These are phyloP conservation scores for Portevinia maculata DNA, from an alignment of 2,888 invertebrate genomes.

Conservation along the genomic window DNA sequence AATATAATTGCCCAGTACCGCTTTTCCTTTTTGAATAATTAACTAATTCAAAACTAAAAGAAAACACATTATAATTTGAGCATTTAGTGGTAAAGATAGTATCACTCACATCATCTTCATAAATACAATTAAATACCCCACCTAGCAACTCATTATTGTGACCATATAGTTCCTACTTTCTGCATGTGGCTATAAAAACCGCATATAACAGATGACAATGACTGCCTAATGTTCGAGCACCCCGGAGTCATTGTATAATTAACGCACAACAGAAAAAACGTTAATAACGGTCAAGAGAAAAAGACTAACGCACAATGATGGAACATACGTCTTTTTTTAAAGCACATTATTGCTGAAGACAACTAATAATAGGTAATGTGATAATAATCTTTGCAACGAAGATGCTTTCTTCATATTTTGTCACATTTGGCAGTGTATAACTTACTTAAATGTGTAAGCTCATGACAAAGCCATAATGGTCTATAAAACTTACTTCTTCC, in stretches of 20 bases:
- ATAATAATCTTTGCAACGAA: constrained; percentile 6
- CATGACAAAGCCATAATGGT: constrained; percentile 2
- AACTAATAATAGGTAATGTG: neutral
- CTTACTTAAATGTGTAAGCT: constrained; percentile 10
- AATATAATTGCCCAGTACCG: constrained; percentile 1
- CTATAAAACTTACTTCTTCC: neutral
- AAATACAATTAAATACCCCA: neutral
- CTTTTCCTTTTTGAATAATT: constrained; percentile 13
- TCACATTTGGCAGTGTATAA: neutral
- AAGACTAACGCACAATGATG: constrained; percentile 2
- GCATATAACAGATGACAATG: constrained; percentile 2
- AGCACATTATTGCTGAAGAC: neutral
- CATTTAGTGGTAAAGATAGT: neutral
- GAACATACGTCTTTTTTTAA: neutral
- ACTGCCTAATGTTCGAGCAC: constrained; percentile 20
- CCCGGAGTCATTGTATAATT: constrained; percentile 18
- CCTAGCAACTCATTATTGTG: constrained; percentile 5
- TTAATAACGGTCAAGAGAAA: constrained; percentile 19
- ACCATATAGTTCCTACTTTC: constrained; percentile 26
- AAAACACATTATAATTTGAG: constrained; percentile 17
- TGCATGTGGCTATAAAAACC: constrained; percentile 14
- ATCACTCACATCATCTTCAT: neutral
- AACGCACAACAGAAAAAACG: constrained; percentile 28
- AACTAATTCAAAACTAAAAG: constrained; percentile 1
- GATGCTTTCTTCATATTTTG: constrained; percentile 2